Base-by-base conservation (phyloP, 30 jellyfish, hydroid and myxozoan species). In the Nemopilema nomurai region DNA sequence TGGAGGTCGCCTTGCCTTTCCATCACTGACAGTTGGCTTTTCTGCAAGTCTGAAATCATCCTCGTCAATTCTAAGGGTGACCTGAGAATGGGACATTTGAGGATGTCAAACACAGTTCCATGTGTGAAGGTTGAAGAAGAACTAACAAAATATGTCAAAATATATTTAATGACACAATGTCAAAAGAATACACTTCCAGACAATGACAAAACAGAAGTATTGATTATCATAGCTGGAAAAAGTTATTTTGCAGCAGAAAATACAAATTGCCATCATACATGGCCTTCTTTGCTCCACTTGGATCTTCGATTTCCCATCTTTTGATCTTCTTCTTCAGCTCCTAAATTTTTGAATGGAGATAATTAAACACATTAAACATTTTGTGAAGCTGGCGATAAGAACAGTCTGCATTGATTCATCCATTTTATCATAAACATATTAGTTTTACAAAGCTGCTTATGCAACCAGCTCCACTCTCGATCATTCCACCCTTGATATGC, bases 21-120 rank as follows among this genome's bases (percentile, higher is more conserved):
- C 69, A 75, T 66, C 85, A 80, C 69, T 0, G 90, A 65, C 28
- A 91, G 63, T 21, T 91, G 90, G 63, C 91, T 80, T 65, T 91
- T 87, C 63, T 91, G 98, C 78, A 91, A 62, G 28, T 86, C 96
- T 26, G 96, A 80, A 72, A 91, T 80, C 90, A 91, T 86, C 52
- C 96, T 64, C 25, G 93, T 73, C 24, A 91, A 88, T 51, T 91
- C 98, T 30, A 70, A 21, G 23, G 96, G 96, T 7, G 98, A 85
- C 77, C 98, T 91, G 62, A 27, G 69, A 23, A 28, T 22, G n/a
- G 49, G 13, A 41, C 13, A 41, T 41, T 41, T 41, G 6, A 41
- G 57, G 57, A n/a, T n/a, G n/a, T n/a, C n/a, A n/a, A n/a, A n/a
- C n/a, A n/a, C n/a, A n/a, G n/a, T n/a, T n/a, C n/a, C n/a, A n/a